These are phyloP conservation scores for Porphyrio hochstetteri DNA, from an alignment of 2,113 vertebrate genomes.

Conservation along the genomic window DNA sequence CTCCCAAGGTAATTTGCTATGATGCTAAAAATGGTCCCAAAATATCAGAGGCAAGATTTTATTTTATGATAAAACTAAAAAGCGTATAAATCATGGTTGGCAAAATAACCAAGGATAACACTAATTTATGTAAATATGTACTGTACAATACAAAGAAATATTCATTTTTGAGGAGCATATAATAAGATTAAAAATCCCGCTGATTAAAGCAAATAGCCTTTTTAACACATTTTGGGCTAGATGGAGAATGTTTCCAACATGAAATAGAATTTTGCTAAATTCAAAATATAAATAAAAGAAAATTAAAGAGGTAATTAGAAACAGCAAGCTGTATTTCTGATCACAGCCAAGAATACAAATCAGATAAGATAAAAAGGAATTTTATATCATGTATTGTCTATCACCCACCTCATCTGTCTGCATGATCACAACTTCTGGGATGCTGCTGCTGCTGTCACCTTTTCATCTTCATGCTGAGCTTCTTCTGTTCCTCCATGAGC, in stretches of 20 bases:
- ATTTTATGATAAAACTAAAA: slow-evolving; percentile 59
- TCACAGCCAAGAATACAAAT: slow-evolving; percentile 81
- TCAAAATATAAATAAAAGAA: slow-evolving; percentile 69
- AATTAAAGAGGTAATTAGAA: slow-evolving; percentile 70
- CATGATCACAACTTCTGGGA: slow-evolving; percentile 75
- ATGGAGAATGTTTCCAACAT: background rate
- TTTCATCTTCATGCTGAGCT: slow-evolving; percentile 70
- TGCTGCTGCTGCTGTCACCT: slow-evolving; percentile 55
- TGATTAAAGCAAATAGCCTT: slow-evolving; percentile 36
- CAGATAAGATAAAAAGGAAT: slow-evolving; percentile 84
- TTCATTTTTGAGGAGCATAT: slow-evolving; percentile 52
- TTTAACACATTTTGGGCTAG: slow-evolving; percentile 6
- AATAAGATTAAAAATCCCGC: slow-evolving; percentile 48
- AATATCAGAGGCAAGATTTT: slow-evolving; percentile 62
- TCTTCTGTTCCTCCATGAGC: slow-evolving; percentile 44
- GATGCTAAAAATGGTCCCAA: slow-evolving; percentile 46
- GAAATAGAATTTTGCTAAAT: slow-evolving; percentile 70
- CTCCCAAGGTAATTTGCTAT: slow-evolving; percentile 46
- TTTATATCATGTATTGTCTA: slow-evolving; percentile 82
- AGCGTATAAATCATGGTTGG: slow-evolving; percentile 40
- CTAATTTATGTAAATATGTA: slow-evolving; percentile 53
- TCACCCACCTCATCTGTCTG: slow-evolving; percentile 80
- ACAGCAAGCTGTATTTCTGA: slow-evolving; percentile 71
- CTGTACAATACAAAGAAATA: slow-evolving; percentile 26
- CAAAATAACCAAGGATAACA: slow-evolving; percentile 61